Base-by-base conservation (phyloP, 2,888 invertebrate species). In the Falcaria lacertinaria region DNA sequence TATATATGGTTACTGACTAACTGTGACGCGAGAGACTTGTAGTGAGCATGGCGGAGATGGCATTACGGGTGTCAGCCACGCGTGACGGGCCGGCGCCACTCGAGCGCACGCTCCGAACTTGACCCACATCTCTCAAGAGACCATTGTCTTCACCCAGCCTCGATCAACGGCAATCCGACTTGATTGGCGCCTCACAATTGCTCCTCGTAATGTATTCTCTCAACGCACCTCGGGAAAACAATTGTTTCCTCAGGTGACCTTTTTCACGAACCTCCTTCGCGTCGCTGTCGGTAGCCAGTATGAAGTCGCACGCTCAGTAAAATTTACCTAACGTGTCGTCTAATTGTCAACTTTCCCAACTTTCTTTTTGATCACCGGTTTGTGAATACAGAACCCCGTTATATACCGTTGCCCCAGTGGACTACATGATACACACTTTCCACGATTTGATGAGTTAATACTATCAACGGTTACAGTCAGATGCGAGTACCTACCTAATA, bases 321-420 rank as follows among this genome's bases (percentile, higher is more conserved):
- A 28, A 44, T 46, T 54, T 62, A 34, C 15, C 11, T 11, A 15
- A 60, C 58, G 59, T 74, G 71, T 72, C 74, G 69, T 74, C 73
- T 75, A 76, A 81, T 78, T 72, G 75, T 71, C 53, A 69, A 83
- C 83, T 86, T 87, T 86, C 85, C 75, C 77, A 81, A 79, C 86
- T 85, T 86, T 87, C 85, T 57, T 80, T 80, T 77, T 65, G 70
- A 74, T 72, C 72, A 66, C 68, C 69, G 69, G 71, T 70, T 70
- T 69, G 65, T 74, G 64, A 69, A 71, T 70, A 67, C 55, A 59
- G 54, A 56, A 64, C 78, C 70, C 87, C 87, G 86, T 85, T 87
- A 83, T 61, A 60, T 55, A 65, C 69, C 69, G 70, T 59, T 78
- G 79, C 61, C 80, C 80, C 61, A 81, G 70, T 80, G 73, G 71